Evolutionary conservation across 2,113 vertebrate species (phyloP), one percentile per base, ranked within the genome.

Genomic region (Eulacestoma nigropectus): DNA sequence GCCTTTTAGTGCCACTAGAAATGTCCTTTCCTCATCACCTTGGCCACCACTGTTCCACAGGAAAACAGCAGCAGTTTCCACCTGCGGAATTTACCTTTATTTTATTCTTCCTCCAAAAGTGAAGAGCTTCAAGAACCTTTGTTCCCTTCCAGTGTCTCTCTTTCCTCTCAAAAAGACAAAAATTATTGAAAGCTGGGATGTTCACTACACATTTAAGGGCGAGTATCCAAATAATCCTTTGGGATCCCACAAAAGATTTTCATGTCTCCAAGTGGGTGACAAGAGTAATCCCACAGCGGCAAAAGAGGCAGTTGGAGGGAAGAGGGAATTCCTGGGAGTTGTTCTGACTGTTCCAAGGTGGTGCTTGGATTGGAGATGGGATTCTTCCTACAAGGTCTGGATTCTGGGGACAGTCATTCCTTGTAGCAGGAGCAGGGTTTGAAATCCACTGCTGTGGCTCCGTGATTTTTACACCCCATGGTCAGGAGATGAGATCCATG

Each of bases 261-360:
- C 9, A 2, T 4, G 2, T 30, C 4, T 37, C 18, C 29, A 29
- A 37, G 8, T 8, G 39, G 1, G 3, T 65, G 70, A 33, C 32
- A 65, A 9, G 10, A 62, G 14, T n/a, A 53, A 85, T 2, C 8
- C 19, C 47, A 37, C 21, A 29, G 13, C 7, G 46, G 19, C 37
- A 50, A 84, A 75, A 23, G 3, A 13, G 32, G 29, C 2, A n/a
- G 20, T 3, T 55, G 55, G 55, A 57, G 55, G 33, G 55, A 22
- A 75, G 11, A 16, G 21, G 6, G 72, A 47, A 60, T 62, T 69
- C 70, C 47, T 74, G 53, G 23, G 35, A 11, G 6, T 15, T 76
- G 11, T 11, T 72, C 16, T 86, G 26, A 6, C 49, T 84, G 5
- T 29, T 35, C 42, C 26, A 74, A 56, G 41, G 25, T 15, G 37